phyloP scores from a whole-genome alignment of 2,888 invertebrate genomes.

The Orthosia cruda region DNA sequence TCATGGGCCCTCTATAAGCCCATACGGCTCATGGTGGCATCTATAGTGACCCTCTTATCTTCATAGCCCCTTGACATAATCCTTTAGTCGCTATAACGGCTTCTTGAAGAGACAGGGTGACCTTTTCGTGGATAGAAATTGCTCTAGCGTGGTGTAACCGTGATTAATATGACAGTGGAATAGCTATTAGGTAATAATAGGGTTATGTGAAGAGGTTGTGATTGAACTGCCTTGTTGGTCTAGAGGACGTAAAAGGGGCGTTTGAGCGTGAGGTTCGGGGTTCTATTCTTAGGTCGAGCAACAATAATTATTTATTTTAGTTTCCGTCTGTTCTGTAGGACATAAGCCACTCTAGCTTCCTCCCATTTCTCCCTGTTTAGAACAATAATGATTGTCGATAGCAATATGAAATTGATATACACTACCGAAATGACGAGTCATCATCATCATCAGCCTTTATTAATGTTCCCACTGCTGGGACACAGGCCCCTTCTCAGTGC shows the following conservation, averaged over 20 bases:
- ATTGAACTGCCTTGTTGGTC: no score
- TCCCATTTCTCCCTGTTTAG: no score
- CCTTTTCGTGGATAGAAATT: conserved; percentile 19
- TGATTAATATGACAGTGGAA: conserved; percentile 17
- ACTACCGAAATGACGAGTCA: no score
- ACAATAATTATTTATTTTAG: no score
- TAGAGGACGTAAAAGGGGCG: neutral
- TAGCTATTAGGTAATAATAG: neutral
- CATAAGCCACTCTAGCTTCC: no score
- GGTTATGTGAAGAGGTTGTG: neutral
- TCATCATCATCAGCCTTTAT: no score
- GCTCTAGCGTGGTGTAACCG: neutral
- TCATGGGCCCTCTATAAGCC: neutral
- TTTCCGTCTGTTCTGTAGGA: no score
- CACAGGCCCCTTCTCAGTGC: no score
- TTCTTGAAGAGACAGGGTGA: conserved; percentile 23
- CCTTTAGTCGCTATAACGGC: conserved; percentile 27
- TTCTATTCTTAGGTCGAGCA: neutral
- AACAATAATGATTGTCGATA: no score
- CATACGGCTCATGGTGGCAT: conserved; percentile 6
- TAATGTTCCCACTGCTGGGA: no score
- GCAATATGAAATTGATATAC: no score
- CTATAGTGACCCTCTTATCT: conserved; percentile 25
- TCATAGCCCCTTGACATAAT: conserved; percentile 36
- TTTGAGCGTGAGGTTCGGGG: neutral